Evolutionary conservation across 2,113 vertebrate genomes (phyloP), one percentile per base, ranked within the genome.

Genomic region (Grammomys surdaster): DNA sequence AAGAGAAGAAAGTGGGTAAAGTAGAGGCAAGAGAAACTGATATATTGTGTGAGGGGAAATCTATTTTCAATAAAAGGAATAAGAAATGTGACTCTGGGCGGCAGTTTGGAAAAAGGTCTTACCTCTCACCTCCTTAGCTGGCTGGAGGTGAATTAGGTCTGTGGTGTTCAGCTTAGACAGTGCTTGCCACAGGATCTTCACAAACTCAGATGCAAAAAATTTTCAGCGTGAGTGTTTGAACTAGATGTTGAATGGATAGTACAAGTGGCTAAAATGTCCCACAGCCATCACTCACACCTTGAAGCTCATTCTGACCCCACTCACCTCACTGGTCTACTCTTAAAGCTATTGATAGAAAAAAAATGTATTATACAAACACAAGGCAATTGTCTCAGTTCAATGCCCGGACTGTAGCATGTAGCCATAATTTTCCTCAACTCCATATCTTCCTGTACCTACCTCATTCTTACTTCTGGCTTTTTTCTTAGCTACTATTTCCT

Each of bases 201-300:
- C 54, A 82, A 90, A 28, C 75, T 95, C 81, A 81, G 33, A 93
- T 81, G 40, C 90, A 93, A 95, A 85, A 58, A 76, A 95, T 93
- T 51, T 88, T 80, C 78, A 96, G 58, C 33, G 63, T 26, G 12
- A 17, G 14, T 93, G 9, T 84, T 95, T 92, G 67, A 91, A 80
- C 12, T 56, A 75, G 78, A 90, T 85, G 3, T 63, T 80, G 81
- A 96, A 89, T 63, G 91, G 58, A 94, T 54, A 91, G 28, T 51
- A 54, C 20, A 80, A 36, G n/a, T 88, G 24, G 36, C 69, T 84
- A 85, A 96, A 95, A 89, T 40, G 56, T 31, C 78, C n/a, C 33
- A 60, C 16, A 77, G 89, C 60, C 60, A 65, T 26, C 5, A 80
- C 75, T 95, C 69, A 73, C 20, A 73, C 28, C 63, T 28, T 73